Percentiles rank a stretch among this genome's conserved stretches.
These are phyloP conservation scores for Apogon talboti DNA, from an alignment of 2,797 vertebrate species.

Conservation along the genomic window DNA sequence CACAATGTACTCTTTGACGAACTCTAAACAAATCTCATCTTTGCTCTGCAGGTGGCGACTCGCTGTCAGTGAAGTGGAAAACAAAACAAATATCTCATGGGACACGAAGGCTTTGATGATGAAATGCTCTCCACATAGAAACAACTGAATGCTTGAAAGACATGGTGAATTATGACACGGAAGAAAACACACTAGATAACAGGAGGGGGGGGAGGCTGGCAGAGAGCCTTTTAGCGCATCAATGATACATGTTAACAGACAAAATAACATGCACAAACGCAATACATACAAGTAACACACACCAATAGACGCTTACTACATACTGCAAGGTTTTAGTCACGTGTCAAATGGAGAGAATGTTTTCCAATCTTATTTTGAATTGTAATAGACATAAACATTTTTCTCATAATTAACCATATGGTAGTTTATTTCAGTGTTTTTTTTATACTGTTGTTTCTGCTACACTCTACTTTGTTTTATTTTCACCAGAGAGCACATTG, in stretches of 20 bases:
- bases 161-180: slow-evolving; percentile 33
- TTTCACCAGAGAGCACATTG: neutral
- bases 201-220: slow-evolving; percentile 12
- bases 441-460: neutral
- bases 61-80: slow-evolving; percentile 60
- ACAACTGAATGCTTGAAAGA: slow-evolving; percentile 28
- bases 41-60: slow-evolving; percentile 68
- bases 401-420: neutral
- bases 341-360: slow-evolving; percentile 5
- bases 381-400: slow-evolving; percentile 1
- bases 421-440: neutral
- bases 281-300: slow-evolving; percentile 1
- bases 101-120: slow-evolving; percentile 61
- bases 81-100: slow-evolving; percentile 57
- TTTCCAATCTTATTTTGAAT: neutral
- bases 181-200: slow-evolving; percentile 27
- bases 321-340: neutral
- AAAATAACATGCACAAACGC: neutral
- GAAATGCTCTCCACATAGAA: slow-evolving; percentile 41
- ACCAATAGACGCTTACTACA: neutral
- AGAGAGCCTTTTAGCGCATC: slow-evolving; percentile 24
- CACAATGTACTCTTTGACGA: slow-evolving; percentile 76
- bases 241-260: slow-evolving; percentile 6
- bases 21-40: slow-evolving; percentile 75
- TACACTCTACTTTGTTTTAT: neutral